Base-by-base conservation (phyloP, 1,140 invertebrate species). In the Metopolophium dirhodum region DNA sequence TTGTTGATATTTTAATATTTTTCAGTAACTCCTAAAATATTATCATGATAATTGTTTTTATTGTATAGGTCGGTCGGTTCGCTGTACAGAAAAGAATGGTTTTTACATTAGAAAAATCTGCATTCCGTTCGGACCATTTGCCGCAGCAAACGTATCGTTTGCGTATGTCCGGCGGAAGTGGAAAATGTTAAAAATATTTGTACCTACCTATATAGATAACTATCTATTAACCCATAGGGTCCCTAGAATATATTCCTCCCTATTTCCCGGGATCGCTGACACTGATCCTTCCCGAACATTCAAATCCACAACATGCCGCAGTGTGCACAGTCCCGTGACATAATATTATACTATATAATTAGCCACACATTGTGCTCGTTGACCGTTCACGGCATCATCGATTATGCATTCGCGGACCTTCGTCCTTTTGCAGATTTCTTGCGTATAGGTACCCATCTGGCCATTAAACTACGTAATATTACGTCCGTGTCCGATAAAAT, bases 171-270 rank as follows among this genome's bases (percentile, higher is more conserved):
- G 30, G n/a, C 7, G 4, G n/a, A 18, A n/a, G 61, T 18, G 30
- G n/a, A n/a, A n/a, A 77, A 77, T 77, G 61, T n/a, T 77, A 77
- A n/a, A 77, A 77, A 77, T 77, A 77, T 77, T n/a, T 18, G n/a
- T n/a, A 77, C 9, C 30, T 14, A 77, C 30, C 61, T 6, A 77
- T 77, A 77, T n/a, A 9, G 7, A 68, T 68, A 11, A 37, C 37
- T 1, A 0, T 1, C 6, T 77, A n/a, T 77, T n/a, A 18, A 77
- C 61, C n/a, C n/a, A 18, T 3, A 7, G 61, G 30, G n/a, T 77
- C 61, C 30, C 30, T 18, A 18, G 61, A 77, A 77, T n/a, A n/a
- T 77, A 77, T 77, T 4, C 30, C 6, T 77, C 14, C 61, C 18
- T 68, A 68, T 68, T 68, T 68, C 61, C 61, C 30, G 14, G 61